Evolutionary conservation across 2,888 invertebrate genomes (phyloP).

Genomic region (Pyrrhia umbra): DNA sequence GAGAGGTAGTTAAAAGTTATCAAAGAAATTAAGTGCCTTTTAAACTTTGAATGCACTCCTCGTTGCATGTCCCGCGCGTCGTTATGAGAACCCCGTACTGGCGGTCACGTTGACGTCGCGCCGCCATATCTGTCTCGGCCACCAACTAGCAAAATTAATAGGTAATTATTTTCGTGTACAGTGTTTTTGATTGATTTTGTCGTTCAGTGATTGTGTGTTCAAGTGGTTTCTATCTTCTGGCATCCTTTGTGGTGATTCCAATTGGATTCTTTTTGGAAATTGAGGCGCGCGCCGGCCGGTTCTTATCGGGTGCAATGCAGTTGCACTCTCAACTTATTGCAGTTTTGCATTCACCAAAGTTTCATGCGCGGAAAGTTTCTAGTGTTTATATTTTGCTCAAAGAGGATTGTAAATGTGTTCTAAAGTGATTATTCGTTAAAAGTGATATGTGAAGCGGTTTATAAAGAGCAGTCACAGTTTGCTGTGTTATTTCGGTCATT

Average conservation of each 20-base stretch:
- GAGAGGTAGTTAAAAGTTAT: constrained; percentile 81
- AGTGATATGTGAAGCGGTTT: constrained; percentile 85
- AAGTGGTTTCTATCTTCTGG: constrained; percentile 79
- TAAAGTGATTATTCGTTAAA: constrained; percentile 82
- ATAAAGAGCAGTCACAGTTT: constrained; percentile 83
- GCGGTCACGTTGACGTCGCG: constrained; percentile 93
- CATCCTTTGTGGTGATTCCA: constrained; percentile 79
- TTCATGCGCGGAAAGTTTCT: constrained; percentile 88
- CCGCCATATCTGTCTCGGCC: constrained; percentile 93
- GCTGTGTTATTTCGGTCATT: constrained; percentile 90
- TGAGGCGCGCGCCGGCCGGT: constrained; percentile 89
- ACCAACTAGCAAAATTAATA: constrained; percentile 91
- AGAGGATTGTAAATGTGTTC: constrained; percentile 82
- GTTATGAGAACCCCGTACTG: constrained; percentile 94
- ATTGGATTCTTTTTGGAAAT: constrained; percentile 88
- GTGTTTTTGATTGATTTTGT: constrained; percentile 81
- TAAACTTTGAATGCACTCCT: constrained; percentile 91
- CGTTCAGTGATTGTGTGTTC: constrained; percentile 82
- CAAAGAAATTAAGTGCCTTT: constrained; percentile 83
- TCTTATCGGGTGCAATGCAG: constrained; percentile 90
- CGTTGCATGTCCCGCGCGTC: constrained; percentile 94
- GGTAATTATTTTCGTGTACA: constrained; percentile 90
- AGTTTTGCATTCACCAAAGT: constrained; percentile 89
- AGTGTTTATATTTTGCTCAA: constrained; percentile 78
- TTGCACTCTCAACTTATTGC: constrained; percentile 91